Percentiles rank a stretch among this genome's conserved stretches.
phyloP scores from a whole-genome alignment of 2,888 invertebrate genomes.

The Microctonus aethiopoides region DNA sequence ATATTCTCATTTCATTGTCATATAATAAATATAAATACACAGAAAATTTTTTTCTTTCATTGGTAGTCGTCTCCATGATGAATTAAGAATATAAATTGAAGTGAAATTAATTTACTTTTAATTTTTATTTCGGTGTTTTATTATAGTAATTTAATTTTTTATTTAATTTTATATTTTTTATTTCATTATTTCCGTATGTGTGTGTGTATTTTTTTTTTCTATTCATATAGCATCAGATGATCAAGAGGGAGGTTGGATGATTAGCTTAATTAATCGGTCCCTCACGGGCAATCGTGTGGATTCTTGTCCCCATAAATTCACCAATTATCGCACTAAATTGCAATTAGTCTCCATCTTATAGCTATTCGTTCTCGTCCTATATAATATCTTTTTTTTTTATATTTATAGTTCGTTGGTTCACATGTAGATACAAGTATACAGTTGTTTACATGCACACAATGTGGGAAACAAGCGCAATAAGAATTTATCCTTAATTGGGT shows the following conservation, averaged over 20 bases:
- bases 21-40: not conserved
- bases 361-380: slow-evolving; percentile 4
- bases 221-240: not conserved
- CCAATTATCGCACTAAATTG: slow-evolving; percentile 61
- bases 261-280: slow-evolving; percentile 32
- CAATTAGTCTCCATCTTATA: slow-evolving; percentile 55
- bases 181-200: not conserved
- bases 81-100: not conserved
- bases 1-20: too few relatives aligned
- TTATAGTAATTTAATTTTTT: not conserved
- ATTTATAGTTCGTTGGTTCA: slow-evolving; percentile 21
- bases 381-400: slow-evolving; percentile 6
- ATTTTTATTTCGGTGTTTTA: not conserved
- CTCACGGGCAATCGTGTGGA: slow-evolving; percentile 10
- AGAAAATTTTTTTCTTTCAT: not conserved
- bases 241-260: slow-evolving; percentile 14
- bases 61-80: not conserved
- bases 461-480: slow-evolving; percentile 60
- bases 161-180: not conserved
- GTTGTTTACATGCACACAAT: slow-evolving; percentile 31
- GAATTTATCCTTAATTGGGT: slow-evolving; percentile 59
- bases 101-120: not conserved
- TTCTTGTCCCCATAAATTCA: slow-evolving; percentile 55
- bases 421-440: slow-evolving; percentile 37
- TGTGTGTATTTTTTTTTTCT: not conserved